Base-by-base conservation (phyloP, 2,797 vertebrate genomes). In the Epinephelus malabaricus region DNA sequence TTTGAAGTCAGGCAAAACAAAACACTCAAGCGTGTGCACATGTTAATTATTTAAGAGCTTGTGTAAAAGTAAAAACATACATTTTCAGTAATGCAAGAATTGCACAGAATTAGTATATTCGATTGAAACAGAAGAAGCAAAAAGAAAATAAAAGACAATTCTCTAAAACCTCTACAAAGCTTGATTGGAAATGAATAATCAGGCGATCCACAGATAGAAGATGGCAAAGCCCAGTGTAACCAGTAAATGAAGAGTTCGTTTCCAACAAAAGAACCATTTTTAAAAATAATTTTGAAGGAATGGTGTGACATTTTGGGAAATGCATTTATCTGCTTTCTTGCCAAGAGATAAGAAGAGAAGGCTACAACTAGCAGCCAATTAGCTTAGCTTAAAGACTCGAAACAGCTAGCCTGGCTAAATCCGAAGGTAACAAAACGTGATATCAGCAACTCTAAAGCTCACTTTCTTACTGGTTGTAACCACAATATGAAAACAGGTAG, bases 191-290 rank as follows among this genome's bases (percentile, higher is more conserved):
- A 55, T 61, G 68, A 55, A 23, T 43, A 63, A 61, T 47, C 25
- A 76, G 58, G 13, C 11, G 23, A 73, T 50, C 21, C 45, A 40
- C n/a, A 43, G 56, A 43, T 17, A 40, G 59, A 67, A 34, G 25
- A 56, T 46, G 11, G 11, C 19, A 63, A 63, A 78, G 53, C 51
- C 73, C 62, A 65, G 51, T 43, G 30, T 14, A 54, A 72, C 76
- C 30, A 71, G 25, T 19, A 55, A 34, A 30, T 38, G 53, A 82
- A 86, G 85, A 91, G 83, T 83, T 78, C 49, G 51, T 60, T 73
- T 78, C 82, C 79, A 82, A 71, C 17, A 40, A 38, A 9, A 40
- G 6, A 71, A 53, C n/a, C 60, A 73, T 67, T 61, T 78, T 27
- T 30, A 15, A 15, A 46, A 27, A 34, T 2, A 47, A 23, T 25